Evolutionary conservation across 2,888 invertebrate species (phyloP).

Genomic region (Ectemnius continuus): DNA sequence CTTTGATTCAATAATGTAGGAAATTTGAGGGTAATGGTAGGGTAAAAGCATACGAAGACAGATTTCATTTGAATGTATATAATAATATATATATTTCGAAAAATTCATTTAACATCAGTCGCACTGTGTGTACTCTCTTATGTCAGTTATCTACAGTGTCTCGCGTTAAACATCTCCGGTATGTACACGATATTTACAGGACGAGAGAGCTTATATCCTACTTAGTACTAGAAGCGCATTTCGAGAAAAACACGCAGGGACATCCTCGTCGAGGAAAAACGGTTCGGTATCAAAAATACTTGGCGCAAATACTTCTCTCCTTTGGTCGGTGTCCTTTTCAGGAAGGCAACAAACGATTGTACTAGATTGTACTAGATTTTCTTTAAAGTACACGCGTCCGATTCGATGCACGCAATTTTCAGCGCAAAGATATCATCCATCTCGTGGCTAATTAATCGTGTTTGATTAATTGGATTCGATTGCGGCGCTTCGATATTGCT

Average conservation of each 20-base stretch:
- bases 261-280: background rate
- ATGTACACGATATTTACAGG: constrained; percentile 8
- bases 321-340: background rate
- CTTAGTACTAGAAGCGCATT: background rate
- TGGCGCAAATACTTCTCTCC: background rate
- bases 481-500: too few species aligned
- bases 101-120: constrained; percentile 10
- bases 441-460: too few species aligned
- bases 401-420: background rate
- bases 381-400: background rate
- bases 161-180: constrained; percentile 1
- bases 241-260: background rate
- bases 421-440: too few species aligned
- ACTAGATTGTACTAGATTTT: background rate
- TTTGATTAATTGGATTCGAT: too few species aligned
- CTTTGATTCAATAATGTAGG: too few species aligned
- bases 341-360: constrained; percentile 4
- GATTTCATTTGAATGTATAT: too few species aligned
- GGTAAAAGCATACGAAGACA: too few species aligned
- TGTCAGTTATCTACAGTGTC: constrained; percentile 12
- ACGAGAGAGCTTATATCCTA: constrained; percentile 17
- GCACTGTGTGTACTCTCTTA: background rate
- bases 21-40: too few species aligned
- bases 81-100: background rate
- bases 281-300: constrained; percentile 1